A percentile compares a stretch with the other conserved stretches of the same genome.
phyloP scores from a whole-genome alignment of 2,113 vertebrate genomes.

The Menura novaehollandiae region DNA sequence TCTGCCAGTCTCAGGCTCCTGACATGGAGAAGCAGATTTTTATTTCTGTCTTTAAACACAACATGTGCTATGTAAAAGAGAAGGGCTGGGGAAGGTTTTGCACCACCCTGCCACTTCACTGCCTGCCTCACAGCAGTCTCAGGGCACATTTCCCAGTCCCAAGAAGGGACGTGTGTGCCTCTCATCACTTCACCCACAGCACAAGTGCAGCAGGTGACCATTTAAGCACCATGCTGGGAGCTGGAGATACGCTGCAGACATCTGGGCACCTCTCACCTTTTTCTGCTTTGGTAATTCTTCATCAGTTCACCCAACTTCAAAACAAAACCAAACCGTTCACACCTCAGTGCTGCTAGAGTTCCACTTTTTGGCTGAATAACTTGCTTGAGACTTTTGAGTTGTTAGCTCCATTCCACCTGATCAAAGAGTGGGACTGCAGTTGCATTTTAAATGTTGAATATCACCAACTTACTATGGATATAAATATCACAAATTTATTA shows the following conservation, averaged over 20 bases:
- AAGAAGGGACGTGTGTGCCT: background rate
- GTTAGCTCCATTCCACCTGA: background rate
- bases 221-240: rapidly evolving
- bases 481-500: background rate
- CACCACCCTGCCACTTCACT: background rate
- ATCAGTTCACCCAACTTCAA: background rate
- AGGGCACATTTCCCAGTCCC: background rate
- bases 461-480: background rate
- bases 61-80: background rate
- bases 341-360: background rate
- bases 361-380: background rate
- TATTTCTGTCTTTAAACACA: background rate
- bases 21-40: background rate
- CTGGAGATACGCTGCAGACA: background rate
- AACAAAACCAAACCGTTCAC: background rate
- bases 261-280: background rate
- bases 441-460: background rate
- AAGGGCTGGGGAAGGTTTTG: background rate
- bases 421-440: background rate
- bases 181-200: background rate
- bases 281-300: background rate
- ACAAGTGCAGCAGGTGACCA: background rate
- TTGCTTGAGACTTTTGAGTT: background rate
- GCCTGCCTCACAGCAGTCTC: background rate
- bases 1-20: background rate